These are phyloP conservation scores for Champsocephalus esox DNA, from an alignment of 2,797 vertebrate genomes.

Conservation along the genomic window DNA sequence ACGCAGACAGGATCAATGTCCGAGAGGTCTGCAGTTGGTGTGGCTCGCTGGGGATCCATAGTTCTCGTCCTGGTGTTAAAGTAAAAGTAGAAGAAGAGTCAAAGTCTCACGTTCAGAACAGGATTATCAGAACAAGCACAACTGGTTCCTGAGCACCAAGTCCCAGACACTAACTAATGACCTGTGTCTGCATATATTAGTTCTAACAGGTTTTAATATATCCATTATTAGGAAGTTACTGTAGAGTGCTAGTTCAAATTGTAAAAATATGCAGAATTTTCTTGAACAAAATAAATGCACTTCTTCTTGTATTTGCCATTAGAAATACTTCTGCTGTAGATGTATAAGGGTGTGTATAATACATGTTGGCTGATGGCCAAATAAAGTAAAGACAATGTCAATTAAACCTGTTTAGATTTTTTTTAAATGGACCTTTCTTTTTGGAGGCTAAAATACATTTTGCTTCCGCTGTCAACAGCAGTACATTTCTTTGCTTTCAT, in stretches of 20 bases:
- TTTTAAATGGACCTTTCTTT: too few species aligned
- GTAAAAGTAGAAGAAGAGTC: conserved; percentile 15
- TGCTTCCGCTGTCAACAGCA: too few species aligned
- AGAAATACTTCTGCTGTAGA: background rate
- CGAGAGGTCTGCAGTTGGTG: conserved; percentile 15
- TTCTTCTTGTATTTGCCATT: background rate
- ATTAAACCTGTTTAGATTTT: too few species aligned
- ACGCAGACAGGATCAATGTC: conserved; percentile 38
- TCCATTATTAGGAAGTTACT: conserved; percentile 2
- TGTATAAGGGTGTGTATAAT: background rate
- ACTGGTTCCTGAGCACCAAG: conserved; percentile 12
- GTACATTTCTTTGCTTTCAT: too few species aligned
- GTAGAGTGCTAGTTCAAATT: background rate
- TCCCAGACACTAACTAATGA: background rate
- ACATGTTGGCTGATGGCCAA: too few species aligned
- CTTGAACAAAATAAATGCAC: background rate
- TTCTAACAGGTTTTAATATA: background rate
- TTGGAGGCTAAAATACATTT: too few species aligned
- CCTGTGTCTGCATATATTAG: conserved; percentile 11
- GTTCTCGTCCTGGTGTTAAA: conserved; percentile 22
- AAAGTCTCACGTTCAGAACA: conserved; percentile 21
- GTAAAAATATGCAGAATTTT: background rate
- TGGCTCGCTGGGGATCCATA: conserved; percentile 25
- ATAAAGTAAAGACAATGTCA: too few species aligned
- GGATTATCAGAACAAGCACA: conserved; percentile 12